Percentiles rank a stretch among this genome's conserved stretches.
Evolutionary conservation across 2,113 vertebrate species (phyloP).

Genomic region (Loxodonta africana): DNA sequence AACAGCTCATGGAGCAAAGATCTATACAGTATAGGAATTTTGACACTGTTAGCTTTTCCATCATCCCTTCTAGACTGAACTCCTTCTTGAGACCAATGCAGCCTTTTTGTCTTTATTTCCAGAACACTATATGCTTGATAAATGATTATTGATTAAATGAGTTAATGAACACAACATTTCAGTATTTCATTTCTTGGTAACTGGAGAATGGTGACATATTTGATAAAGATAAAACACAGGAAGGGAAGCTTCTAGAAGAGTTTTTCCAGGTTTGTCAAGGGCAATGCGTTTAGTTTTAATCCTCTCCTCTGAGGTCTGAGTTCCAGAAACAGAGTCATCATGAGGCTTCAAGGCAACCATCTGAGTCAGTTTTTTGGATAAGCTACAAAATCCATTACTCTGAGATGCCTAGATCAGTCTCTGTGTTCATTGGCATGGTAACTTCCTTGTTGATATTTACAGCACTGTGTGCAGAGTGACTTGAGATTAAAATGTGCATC

Average conservation of each 20-base stretch:
- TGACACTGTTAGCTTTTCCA: background rate
- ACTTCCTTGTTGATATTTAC: constrained; percentile 4
- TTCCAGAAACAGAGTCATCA: background rate
- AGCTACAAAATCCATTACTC: constrained; percentile 8
- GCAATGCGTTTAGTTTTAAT: background rate
- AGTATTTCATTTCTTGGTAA: constrained; percentile 45
- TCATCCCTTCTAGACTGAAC: background rate
- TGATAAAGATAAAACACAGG: background rate
- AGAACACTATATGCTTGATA: background rate
- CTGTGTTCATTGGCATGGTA: background rate
- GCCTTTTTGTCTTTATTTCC: background rate
- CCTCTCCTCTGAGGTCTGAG: background rate
- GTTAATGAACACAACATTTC: constrained; percentile 26
- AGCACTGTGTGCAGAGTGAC: background rate
- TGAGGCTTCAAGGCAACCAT: background rate
- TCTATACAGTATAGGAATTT: background rate
- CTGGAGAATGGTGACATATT: background rate
- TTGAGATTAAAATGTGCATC: constrained; percentile 42
- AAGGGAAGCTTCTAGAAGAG: background rate
- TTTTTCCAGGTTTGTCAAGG: background rate
- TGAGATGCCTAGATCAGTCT: constrained; percentile 18
- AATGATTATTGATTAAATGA: constrained; percentile 37
- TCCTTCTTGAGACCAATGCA: background rate
- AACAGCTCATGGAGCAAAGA: background rate
- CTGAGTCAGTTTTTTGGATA: constrained; percentile 15